Conservation (phyloP, 2,888 invertebrate genomes). For the Mythimna albipuncta region DNA sequence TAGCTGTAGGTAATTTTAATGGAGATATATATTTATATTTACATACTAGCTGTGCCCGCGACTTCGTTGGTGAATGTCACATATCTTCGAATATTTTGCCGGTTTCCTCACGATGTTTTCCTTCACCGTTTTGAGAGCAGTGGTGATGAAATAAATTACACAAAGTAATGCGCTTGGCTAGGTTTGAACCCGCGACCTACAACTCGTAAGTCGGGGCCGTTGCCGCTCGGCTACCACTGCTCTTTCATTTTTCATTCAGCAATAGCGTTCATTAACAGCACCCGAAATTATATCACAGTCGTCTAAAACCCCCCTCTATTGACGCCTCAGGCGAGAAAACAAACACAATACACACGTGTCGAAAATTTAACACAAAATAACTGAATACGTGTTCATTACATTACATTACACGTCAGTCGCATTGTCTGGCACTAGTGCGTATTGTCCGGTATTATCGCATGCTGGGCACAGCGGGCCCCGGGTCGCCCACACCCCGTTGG, state of each 20-base stretch:
- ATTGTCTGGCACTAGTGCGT: conserved; percentile 56
- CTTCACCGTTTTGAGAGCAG: too few relatives aligned
- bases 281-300: conserved; percentile 29
- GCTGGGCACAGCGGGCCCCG: conserved; percentile 73
- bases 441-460: conserved; percentile 69
- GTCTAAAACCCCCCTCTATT: conserved; percentile 58
- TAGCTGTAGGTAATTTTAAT: too few relatives aligned
- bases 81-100: too few relatives aligned
- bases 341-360: conserved; percentile 73
- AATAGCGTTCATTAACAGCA: conserved; percentile 10
- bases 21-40: too few relatives aligned
- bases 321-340: conserved; percentile 76
- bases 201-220: too few relatives aligned
- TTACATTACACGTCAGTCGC: conserved; percentile 52
- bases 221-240: too few relatives aligned
- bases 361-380: conserved; percentile 71
- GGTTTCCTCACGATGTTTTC: too few relatives aligned
- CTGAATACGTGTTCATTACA: conserved; percentile 79
- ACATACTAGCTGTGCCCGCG: too few relatives aligned
- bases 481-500: conserved; percentile 73
- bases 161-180: too few relatives aligned
- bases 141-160: too few relatives aligned
- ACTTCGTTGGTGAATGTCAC: too few relatives aligned
- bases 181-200: too few relatives aligned
- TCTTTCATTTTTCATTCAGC: neutral